Evolutionary conservation across 2,888 invertebrate species (phyloP), one percentile per base, ranked within the genome.

Genomic region (Augochlorella aurata): DNA sequence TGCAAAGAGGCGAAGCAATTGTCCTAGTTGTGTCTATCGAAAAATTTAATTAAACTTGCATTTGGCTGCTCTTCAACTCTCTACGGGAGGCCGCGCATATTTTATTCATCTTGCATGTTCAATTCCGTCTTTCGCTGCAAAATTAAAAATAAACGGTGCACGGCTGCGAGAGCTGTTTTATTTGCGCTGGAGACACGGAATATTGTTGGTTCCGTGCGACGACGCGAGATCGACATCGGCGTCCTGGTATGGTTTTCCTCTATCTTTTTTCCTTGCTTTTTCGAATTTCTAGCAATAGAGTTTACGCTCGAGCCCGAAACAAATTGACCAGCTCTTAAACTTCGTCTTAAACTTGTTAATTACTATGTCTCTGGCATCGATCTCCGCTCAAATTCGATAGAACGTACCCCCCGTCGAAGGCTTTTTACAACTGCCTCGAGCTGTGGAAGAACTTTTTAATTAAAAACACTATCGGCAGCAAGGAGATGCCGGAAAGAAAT

Each of bases 311-410:
- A 66, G 50, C 16, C 18, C 50, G 70, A 52, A 47, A 66, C 70
- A 81, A 74, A 58, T 67, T 70, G 47, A 74, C 81, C 61, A 67
- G 81, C 69, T 81, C 44, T 81, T 71, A 74, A 75, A 81, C 67
- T 81, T 75, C 45, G 75, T 52, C 70, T 81, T 71, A 75, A 81
- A 81, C 81, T 81, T 81, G 81, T 81, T 81, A 81, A 81, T 81
- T 81, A 81, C 67, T 47, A 67, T 71, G 70, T 74, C 70, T 38
- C 70, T 12, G 52, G 50, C 61, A 75, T 81, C 82, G 81, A 81
- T 81, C 81, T 75, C 70, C 81, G 47, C 75, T 81, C 67, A 81
- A 81, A 81, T 81, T 81, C 82, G 82, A 81, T 81, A 75, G 66
- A 81, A 75, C 75, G 50, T 24, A 47, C 21, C 21, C 5, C 21